Evolutionary conservation across 1,140 invertebrate species (phyloP).

Genomic region (Pseudomyrmex flavicornis): DNA sequence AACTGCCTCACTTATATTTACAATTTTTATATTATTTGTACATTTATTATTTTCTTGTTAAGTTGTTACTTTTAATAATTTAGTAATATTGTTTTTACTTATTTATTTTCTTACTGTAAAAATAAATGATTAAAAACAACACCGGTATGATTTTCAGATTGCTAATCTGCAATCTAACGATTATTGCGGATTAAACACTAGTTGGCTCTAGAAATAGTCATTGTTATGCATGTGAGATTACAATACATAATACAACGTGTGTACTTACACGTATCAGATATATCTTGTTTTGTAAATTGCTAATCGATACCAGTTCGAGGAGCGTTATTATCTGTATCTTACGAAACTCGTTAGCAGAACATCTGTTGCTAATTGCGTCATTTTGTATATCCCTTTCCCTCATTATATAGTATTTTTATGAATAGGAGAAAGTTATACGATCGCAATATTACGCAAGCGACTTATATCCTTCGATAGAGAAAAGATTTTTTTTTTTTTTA

Average conservation of each 20-base stretch:
- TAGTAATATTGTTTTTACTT: too few species aligned
- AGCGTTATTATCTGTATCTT: not conserved
- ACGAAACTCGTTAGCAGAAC: not conserved
- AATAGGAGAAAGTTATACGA: slow-evolving; percentile 1
- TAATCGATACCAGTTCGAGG: not conserved
- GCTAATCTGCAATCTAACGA: not conserved
- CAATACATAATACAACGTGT: too few species aligned
- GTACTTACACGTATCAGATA: not conserved
- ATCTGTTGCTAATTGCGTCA: slow-evolving; percentile 20
- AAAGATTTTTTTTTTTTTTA: not conserved
- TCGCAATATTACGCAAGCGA: not conserved
- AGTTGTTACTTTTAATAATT: too few species aligned
- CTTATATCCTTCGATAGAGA: not conserved
- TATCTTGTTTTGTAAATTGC: not conserved
- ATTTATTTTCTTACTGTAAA: too few species aligned
- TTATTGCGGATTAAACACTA: not conserved
- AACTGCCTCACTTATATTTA: too few species aligned
- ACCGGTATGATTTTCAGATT: too few species aligned
- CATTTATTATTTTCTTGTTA: too few species aligned
- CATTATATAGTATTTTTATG: slow-evolving; percentile 1
- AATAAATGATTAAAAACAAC: too few species aligned
- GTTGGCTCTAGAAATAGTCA: not conserved
- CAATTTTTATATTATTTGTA: too few species aligned
- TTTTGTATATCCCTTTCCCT: not conserved
- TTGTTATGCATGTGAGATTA: not conserved